Percentiles rank a stretch among this genome's conserved stretches.
Evolutionary conservation across 2,888 invertebrate genomes (phyloP).

Genomic region (Acanthosepion pharaonis): DNA sequence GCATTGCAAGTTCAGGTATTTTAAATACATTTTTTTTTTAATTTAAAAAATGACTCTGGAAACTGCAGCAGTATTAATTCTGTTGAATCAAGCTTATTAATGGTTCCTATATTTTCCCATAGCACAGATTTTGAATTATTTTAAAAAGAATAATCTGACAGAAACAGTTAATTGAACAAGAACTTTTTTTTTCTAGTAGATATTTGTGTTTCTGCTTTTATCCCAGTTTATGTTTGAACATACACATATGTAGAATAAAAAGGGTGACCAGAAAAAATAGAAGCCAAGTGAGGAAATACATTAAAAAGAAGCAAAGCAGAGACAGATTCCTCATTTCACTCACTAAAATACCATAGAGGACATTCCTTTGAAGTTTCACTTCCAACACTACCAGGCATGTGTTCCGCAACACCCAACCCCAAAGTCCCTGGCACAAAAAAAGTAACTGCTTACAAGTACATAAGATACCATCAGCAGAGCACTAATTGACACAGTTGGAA

Average conservation of each 20-base stretch:
- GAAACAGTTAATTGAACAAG: no score
- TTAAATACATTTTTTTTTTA: no score
- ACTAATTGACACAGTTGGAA: constrained; percentile 12
- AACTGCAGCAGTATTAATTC: no score
- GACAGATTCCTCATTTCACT: not conserved
- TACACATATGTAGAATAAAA: not conserved
- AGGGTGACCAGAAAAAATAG: not conserved
- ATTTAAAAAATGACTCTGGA: no score
- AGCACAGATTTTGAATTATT: no score
- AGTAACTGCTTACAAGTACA: not conserved
- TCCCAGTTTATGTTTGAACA: not conserved
- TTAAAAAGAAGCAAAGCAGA: not conserved
- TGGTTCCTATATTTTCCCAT: no score
- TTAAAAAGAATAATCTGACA: no score
- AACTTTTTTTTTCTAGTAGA: no score
- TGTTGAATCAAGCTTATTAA: no score
- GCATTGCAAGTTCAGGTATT: no score
- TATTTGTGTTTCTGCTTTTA: not conserved
- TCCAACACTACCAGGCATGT: not conserved
- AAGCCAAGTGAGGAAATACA: not conserved
- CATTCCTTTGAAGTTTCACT: not conserved
- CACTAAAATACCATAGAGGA: not conserved
- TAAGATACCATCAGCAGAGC: not conserved
- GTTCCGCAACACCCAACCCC: not conserved
- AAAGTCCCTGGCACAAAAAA: not conserved